phyloP scores from a whole-genome alignment of 2,797 vertebrate species.

The Limosa lapponica region DNA sequence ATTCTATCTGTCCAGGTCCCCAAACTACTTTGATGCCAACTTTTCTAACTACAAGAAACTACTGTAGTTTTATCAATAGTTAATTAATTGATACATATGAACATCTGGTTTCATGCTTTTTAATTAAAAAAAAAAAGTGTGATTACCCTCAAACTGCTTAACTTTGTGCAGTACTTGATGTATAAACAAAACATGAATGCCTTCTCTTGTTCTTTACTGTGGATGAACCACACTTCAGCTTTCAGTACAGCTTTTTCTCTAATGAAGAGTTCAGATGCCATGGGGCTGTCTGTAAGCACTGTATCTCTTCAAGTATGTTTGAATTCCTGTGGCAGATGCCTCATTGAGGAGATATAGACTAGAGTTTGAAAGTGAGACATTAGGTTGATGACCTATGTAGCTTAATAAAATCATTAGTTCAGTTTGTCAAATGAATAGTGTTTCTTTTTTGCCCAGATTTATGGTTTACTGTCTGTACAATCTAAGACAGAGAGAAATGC shows the following conservation, averaged over 20 bases:
- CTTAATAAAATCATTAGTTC: background rate
- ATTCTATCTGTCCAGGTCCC: background rate
- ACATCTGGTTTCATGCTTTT: background rate
- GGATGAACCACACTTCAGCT: background rate
- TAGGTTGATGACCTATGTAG: background rate
- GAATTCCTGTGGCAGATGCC: background rate
- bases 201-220: background rate
- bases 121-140: background rate
- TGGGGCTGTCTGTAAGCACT: background rate
- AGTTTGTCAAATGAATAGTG: constrained; percentile 20
- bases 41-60: background rate
- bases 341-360: background rate
- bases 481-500: constrained; percentile 2
- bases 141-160: background rate
- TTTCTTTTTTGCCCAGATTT: constrained; percentile 53
- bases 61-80: background rate
- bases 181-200: background rate
- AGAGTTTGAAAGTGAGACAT: background rate
- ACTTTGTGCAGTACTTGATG: background rate
- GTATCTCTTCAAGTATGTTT: background rate
- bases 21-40: background rate
- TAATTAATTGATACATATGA: background rate
- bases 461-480: constrained; percentile 21
- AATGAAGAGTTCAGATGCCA: background rate
- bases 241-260: background rate